These are phyloP conservation scores for Crotalus viridis DNA, from an alignment of 2,113 vertebrate genomes.

Conservation along the genomic window DNA sequence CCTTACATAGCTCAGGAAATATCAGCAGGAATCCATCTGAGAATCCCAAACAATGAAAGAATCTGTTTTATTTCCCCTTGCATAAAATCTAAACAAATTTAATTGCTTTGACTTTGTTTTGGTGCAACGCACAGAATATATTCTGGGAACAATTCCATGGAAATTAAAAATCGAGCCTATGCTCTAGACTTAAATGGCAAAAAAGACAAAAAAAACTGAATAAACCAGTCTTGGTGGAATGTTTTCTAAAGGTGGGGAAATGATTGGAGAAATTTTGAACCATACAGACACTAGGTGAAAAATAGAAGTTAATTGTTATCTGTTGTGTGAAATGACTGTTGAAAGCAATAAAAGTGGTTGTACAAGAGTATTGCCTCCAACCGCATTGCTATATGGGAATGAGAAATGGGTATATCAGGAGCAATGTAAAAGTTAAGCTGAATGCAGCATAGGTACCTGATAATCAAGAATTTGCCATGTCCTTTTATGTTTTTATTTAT, in stretches of 20 bases:
- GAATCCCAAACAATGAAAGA: not conserved
- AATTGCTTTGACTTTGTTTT: not conserved
- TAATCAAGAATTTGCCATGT: not conserved
- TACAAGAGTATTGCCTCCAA: not conserved
- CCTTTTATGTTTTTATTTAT: not conserved
- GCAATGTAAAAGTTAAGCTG: not conserved
- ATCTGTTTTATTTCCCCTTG: not conserved
- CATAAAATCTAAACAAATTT: not conserved
- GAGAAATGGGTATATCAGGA: not conserved
- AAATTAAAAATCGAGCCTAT: not conserved
- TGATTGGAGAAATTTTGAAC: not conserved
- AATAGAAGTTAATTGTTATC: not conserved
- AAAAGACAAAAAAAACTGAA: not conserved
- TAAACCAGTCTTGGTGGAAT: not conserved
- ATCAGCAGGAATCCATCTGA: not conserved
- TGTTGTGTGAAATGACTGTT: not conserved
- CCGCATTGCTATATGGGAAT: not conserved
- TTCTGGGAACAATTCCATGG: not conserved
- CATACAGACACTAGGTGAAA: not conserved
- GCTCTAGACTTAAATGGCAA: not conserved
- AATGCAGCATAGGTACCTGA: not conserved
- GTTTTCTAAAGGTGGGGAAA: not conserved
- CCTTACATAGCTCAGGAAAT: not conserved
- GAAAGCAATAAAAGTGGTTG: not conserved
- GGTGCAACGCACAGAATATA: not conserved